phyloP scores from a whole-genome alignment of 2,888 invertebrate genomes.

The Eupithecia vulgata region DNA sequence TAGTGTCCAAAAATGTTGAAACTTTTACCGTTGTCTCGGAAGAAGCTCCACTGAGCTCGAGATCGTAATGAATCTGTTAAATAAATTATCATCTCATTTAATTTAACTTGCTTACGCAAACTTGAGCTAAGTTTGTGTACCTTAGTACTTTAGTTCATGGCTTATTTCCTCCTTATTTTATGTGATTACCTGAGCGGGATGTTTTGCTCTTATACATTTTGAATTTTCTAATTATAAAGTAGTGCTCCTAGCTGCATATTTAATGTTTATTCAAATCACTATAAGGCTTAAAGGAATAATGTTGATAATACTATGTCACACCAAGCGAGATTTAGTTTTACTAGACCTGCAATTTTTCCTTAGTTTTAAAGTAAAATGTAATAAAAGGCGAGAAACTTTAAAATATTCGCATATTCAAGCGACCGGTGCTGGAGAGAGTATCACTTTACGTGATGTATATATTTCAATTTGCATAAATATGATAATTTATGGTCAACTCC shows the following conservation, averaged over 20 bases:
- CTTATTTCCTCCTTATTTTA: constrained; percentile 19
- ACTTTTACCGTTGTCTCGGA: constrained; percentile 43
- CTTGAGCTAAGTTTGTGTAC: constrained; percentile 36
- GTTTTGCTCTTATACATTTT: background rate
- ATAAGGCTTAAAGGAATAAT: background rate
- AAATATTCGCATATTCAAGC: constrained; percentile 14
- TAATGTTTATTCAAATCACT: background rate
- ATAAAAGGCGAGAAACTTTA: background rate
- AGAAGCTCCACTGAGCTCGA: constrained; percentile 39
- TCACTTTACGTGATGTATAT: constrained; percentile 24
- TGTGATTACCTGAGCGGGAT: background rate
- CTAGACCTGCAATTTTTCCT: background rate
- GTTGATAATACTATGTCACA: background rate
- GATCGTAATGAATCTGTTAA: constrained; percentile 45
- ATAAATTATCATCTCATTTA: constrained; percentile 48
- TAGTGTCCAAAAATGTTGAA: constrained; percentile 44
- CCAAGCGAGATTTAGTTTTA: background rate
- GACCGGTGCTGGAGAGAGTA: constrained; percentile 20
- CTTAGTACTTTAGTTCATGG: constrained; percentile 28
- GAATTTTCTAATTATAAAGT: background rate
- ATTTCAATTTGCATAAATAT: constrained; percentile 32
- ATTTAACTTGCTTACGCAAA: constrained; percentile 37
- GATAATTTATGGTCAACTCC: constrained; percentile 28
- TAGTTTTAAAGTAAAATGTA: background rate
- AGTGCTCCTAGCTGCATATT: background rate